A percentile compares a stretch with the other conserved stretches of the same genome.
These are phyloP conservation scores for Ochropleura plecta DNA, from an alignment of 2,888 invertebrate genomes.

Conservation along the genomic window DNA sequence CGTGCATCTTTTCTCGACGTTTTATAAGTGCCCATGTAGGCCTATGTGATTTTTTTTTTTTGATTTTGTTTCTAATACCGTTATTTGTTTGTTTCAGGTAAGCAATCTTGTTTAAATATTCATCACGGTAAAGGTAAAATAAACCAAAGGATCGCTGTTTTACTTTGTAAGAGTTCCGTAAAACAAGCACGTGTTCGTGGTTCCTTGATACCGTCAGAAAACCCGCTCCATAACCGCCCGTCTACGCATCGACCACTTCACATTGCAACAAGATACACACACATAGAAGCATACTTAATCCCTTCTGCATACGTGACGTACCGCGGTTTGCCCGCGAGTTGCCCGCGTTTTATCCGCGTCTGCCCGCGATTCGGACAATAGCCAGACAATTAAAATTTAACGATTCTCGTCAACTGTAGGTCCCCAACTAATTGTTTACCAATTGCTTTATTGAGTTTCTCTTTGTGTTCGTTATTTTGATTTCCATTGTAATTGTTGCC, in stretches of 20 bases:
- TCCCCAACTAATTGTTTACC: conserved; percentile 62
- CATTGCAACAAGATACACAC: conserved; percentile 60
- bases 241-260: conserved; percentile 56
- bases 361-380: conserved; percentile 57
- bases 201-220: background rate
- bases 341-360: conserved; percentile 34
- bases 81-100: conserved; percentile 60
- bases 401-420: conserved; percentile 56
- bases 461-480: conserved; percentile 52
- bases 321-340: conserved; percentile 37
- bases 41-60: too few species aligned
- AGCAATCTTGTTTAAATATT: conserved; percentile 6
- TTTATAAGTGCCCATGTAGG: too few species aligned
- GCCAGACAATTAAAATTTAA: conserved; percentile 63
- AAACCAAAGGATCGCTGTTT: too few species aligned
- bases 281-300: conserved; percentile 56
- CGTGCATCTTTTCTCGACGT: too few species aligned
- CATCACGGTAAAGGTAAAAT: background rate
- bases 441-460: conserved; percentile 58
- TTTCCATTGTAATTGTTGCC: conserved; percentile 52
- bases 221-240: conserved; percentile 53
- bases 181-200: background rate
- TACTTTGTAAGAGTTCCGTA: background rate
- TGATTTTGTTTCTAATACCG: background rate
- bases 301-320: conserved; percentile 44